Base-by-base conservation (phyloP, 2,888 invertebrate species). In the Xanthia togata region DNA sequence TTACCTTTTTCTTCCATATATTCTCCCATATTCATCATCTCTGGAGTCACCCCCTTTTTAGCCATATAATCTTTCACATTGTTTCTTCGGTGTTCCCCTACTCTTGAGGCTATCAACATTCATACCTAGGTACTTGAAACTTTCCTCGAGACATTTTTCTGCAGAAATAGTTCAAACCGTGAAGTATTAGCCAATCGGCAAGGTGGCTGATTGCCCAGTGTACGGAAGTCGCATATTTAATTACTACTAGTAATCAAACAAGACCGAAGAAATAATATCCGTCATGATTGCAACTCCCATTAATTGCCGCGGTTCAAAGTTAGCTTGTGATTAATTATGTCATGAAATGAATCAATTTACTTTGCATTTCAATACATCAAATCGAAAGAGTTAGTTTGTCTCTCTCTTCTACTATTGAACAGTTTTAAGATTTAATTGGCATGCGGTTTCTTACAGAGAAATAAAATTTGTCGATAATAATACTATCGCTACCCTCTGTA, bases 281-380 rank as follows among this genome's bases (percentile, higher is more conserved):
- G 44, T 20, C 20, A 14, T 20, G 47, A 41, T 20, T 38, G 26
- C 17, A 60, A 31, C 14, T 31, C 5, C 26, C 17, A n/a, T 20
- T n/a, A 50, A 70, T 47, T 47, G 17, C 0, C 26, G 26, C 31
- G 35, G 12, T 47, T 47, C 2, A 20, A 20, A 67, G 5, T n/a
- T 11, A 44, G 12, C 20, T 14, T 0, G 14, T n/a, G 41, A 68
- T 78, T 59, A n/a, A 60, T 69, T 78, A 53, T 14, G 63, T 63
- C 26, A 9, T 35, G 44, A 53, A 59, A 83, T 41, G 41, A 83
- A 83, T 79, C 47, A 50, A 68, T 63, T 26, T 47, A 31, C 2
- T 63, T 44, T 63, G 73, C 26, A 47, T 26, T 53, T 78, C 63
- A 78, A 31, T 41, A 70, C 31, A 23, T 62, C 14, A 20, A 44